Percentiles rank a stretch among this genome's conserved stretches.
Conservation (phyloP, 2,113 vertebrate species). For the Macrotus californicus region DNA sequence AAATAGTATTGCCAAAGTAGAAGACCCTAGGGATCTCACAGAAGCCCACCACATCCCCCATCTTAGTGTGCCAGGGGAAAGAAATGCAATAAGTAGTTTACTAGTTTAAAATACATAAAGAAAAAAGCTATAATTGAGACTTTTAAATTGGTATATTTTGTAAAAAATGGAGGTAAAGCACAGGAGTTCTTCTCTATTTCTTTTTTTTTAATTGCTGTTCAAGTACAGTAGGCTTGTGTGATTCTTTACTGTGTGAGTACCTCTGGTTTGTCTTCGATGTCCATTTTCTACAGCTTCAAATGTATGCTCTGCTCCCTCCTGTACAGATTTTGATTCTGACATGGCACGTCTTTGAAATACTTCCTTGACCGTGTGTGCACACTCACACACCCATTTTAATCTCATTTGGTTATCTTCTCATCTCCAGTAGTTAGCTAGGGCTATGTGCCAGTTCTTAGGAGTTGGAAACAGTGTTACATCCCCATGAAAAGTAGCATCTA, state of each 20-base stretch:
- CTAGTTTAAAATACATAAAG: neutral
- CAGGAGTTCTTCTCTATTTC: neutral
- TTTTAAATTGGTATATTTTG: neutral
- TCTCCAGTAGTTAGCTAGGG: neutral
- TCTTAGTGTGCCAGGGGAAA: neutral
- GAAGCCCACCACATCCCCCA: neutral
- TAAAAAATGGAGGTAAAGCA: too few species aligned
- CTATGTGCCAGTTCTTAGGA: neutral
- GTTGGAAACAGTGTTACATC: neutral
- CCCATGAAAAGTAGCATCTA: neutral
- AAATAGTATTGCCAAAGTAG: neutral
- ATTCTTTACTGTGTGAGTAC: neutral
- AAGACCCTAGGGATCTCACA: neutral
- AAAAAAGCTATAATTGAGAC: neutral
- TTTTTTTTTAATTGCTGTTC: too few species aligned
- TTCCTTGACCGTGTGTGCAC: neutral
- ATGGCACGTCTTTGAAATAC: neutral
- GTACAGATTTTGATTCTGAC: neutral
- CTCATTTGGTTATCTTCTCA: neutral
- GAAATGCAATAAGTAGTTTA: neutral
- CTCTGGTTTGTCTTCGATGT: neutral
- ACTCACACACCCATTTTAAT: neutral
- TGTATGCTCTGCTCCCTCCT: neutral
- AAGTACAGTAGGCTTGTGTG: neutral
- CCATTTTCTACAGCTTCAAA: neutral